These are phyloP conservation scores for Danaus plexippus DNA, from an alignment of 1,140 invertebrate species.

Conservation along the genomic window DNA sequence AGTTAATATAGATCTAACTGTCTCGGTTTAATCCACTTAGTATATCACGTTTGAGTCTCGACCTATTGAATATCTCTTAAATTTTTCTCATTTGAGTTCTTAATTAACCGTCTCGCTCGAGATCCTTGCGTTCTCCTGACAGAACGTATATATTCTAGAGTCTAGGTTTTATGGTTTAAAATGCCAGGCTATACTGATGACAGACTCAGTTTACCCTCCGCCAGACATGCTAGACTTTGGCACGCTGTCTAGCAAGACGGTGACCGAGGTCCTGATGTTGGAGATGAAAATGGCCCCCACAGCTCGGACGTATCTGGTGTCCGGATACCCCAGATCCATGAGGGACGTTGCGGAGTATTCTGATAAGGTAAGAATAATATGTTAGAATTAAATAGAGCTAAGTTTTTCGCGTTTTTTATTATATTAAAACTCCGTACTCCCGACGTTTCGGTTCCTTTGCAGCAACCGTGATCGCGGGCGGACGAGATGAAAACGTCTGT, in stretches of 20 bases:
- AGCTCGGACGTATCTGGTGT: constrained; percentile 94
- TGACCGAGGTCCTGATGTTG: constrained; percentile 90
- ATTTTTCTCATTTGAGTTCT: constrained; percentile 2
- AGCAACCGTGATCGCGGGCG: too few species aligned
- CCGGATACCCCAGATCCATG: constrained; percentile 95
- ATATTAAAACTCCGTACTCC: too few species aligned
- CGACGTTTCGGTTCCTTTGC: too few species aligned
- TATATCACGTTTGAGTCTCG: too few species aligned
- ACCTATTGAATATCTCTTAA: background rate
- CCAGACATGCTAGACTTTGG: constrained; percentile 89
- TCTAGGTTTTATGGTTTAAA: background rate
- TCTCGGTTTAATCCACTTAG: too few species aligned
- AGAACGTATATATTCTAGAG: background rate
- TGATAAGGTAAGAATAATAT: constrained; percentile 79
- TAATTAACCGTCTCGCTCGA: constrained; percentile 1
- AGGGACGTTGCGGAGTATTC: constrained; percentile 91
- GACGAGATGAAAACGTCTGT: too few species aligned
- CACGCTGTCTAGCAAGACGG: constrained; percentile 85
- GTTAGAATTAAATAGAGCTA: background rate
- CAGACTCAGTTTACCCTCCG: too few species aligned
- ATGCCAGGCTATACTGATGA: too few species aligned
- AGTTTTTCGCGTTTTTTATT: too few species aligned
- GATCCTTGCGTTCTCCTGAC: background rate
- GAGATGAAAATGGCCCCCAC: constrained; percentile 94
- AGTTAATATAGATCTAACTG: too few species aligned